These are phyloP conservation scores for Eucidaris tribuloides DNA, from an alignment of 35 echinoderm and acorn worm species.

Conservation along the genomic window DNA sequence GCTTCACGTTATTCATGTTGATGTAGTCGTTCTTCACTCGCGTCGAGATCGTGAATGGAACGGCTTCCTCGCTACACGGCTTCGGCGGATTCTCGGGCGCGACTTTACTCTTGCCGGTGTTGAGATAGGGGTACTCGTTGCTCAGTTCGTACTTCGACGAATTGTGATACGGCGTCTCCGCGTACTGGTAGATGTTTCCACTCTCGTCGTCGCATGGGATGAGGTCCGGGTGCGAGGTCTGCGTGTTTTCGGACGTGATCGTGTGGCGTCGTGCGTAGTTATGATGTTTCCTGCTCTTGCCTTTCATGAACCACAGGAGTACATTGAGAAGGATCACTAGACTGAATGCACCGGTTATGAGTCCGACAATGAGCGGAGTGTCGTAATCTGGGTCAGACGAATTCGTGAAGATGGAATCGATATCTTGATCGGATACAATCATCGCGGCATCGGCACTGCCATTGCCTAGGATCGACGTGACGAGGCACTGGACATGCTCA, in stretches of 20 bases:
- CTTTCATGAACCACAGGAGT: constrained; percentile 20
- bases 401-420: neutral
- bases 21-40: constrained; percentile 16
- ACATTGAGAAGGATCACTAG: constrained; percentile 23
- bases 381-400: neutral
- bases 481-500: neutral
- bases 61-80: neutral
- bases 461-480: constrained; percentile 7
- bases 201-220: neutral
- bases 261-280: neutral
- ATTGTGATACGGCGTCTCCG: neutral
- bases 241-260: neutral
- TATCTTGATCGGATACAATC: neutral
- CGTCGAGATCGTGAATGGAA: neutral
- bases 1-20: constrained; percentile 5
- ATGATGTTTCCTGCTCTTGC: neutral
- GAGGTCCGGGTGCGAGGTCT: neutral
- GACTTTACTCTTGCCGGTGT: neutral
- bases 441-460: constrained; percentile 4
- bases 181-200: constrained; percentile 21
- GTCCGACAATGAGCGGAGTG: neutral
- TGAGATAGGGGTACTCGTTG: constrained; percentile 2
- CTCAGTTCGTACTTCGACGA: neutral
- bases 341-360: neutral
- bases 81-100: too few species aligned